Conservation (phyloP, 1,140 invertebrate genomes). For the Trachymyrmex septentrionalis region DNA sequence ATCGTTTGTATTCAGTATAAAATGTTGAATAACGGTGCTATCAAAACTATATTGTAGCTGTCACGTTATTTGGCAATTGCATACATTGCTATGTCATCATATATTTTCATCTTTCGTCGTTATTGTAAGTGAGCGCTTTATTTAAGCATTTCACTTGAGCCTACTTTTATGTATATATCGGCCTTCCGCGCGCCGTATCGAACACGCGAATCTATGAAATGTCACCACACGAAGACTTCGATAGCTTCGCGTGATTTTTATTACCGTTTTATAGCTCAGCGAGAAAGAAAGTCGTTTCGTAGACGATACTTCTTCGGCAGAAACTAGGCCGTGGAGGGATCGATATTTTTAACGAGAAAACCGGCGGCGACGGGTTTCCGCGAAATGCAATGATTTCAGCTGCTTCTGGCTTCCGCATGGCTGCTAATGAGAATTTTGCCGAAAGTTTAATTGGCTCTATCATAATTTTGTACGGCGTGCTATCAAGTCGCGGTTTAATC, state of each 20-base stretch:
- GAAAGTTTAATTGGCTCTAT: slow-evolving; percentile 68
- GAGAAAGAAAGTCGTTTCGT: slow-evolving; percentile 18
- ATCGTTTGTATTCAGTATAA: slow-evolving; percentile 1
- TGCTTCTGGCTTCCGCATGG: slow-evolving; percentile 17
- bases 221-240: slow-evolving; percentile 18
- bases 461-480: slow-evolving; percentile 60
- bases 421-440: slow-evolving; percentile 64
- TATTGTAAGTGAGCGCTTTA: slow-evolving; percentile 35
- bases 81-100: not conserved
- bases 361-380: slow-evolving; percentile 22
- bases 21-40: slow-evolving; percentile 13
- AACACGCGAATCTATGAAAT: slow-evolving; percentile 30
- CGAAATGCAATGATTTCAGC: slow-evolving; percentile 51
- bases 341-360: slow-evolving; percentile 66
- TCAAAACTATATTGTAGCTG: not conserved
- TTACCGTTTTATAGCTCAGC: not conserved
- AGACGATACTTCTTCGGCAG: slow-evolving; percentile 37
- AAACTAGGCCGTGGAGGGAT: slow-evolving; percentile 32
- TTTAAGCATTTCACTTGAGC: slow-evolving; percentile 14
- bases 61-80: slow-evolving; percentile 23
- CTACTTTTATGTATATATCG: slow-evolving; percentile 21
- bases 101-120: slow-evolving; percentile 23
- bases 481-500: slow-evolving; percentile 66
- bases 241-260: slow-evolving; percentile 48
- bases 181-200: slow-evolving; percentile 17